phyloP scores from a whole-genome alignment of 2,797 vertebrate species.

The Apodemus agrarius region DNA sequence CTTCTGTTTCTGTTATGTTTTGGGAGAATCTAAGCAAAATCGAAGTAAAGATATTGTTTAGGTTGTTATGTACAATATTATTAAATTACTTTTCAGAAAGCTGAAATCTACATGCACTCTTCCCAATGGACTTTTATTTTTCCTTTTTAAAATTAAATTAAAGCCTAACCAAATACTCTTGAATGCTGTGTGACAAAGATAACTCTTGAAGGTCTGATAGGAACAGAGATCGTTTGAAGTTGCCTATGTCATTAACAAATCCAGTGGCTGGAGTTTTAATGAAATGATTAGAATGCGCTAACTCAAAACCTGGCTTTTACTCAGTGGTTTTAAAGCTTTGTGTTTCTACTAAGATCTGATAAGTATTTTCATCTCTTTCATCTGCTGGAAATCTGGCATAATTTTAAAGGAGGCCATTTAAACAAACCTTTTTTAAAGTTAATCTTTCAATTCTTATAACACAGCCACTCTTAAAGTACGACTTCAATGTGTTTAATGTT shows the following conservation, averaged over 20 bases:
- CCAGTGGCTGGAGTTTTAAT: constrained; percentile 35
- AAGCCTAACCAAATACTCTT: not conserved
- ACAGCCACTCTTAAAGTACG: not conserved
- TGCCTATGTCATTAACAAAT: constrained; percentile 48
- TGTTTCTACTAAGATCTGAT: constrained; percentile 37
- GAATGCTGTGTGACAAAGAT: constrained; percentile 14
- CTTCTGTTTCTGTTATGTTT: not conserved
- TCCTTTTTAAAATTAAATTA: constrained; percentile 20
- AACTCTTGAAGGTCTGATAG: not conserved
- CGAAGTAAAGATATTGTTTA: not conserved
- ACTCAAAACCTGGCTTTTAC: not conserved
- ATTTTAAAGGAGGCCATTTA: constrained; percentile 49
- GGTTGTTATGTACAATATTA: not conserved
- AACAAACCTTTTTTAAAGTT: constrained; percentile 21
- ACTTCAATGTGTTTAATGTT: constrained; percentile 7
- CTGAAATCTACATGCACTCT: not conserved
- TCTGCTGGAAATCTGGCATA: constrained; percentile 19
- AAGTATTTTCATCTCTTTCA: constrained; percentile 47
- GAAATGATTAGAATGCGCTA: not conserved
- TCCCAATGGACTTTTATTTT: constrained; percentile 22
- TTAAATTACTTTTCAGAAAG: constrained; percentile 43
- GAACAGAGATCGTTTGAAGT: not conserved
- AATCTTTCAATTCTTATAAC: constrained; percentile 43
- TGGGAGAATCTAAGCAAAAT: not conserved
- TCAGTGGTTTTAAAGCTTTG: constrained; percentile 26